These are phyloP conservation scores for Cotesia glomerata DNA, from an alignment of 1,140 invertebrate species.

Conservation along the genomic window DNA sequence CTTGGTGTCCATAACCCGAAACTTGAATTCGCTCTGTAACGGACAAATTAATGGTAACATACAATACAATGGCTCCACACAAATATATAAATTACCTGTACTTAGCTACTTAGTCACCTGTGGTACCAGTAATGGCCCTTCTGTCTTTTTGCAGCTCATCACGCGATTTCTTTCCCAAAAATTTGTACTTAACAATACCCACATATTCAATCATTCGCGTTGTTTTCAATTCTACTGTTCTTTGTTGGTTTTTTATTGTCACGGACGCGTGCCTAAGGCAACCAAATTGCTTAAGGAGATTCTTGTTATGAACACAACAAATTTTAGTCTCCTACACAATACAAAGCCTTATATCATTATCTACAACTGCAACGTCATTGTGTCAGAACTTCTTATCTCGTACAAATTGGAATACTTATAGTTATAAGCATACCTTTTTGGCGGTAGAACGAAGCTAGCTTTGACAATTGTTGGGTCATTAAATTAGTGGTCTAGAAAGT, in stretches of 20 bases:
- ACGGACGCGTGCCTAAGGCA: constrained; percentile 15
- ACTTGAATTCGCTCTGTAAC: not conserved
- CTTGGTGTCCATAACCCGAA: not conserved
- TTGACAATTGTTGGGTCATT: no score
- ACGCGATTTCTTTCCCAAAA: not conserved
- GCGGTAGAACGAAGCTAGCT: no score
- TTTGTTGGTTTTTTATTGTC: no score
- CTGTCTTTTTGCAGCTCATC: not conserved
- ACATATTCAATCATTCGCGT: not conserved
- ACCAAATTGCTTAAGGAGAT: not conserved
- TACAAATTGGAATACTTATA: no score
- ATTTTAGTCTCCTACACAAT: not conserved
- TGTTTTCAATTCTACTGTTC: not conserved
- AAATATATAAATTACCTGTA: not conserved
- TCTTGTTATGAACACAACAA: not conserved
- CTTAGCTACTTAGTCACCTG: constrained; percentile 3
- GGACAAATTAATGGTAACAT: not conserved
- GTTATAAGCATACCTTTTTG: no score
- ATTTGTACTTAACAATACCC: not conserved
- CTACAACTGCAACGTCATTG: no score
- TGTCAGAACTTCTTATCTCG: no score
- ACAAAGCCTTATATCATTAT: no score
- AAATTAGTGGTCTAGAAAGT: no score
- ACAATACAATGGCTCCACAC: not conserved
- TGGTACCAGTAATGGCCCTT: not conserved